A percentile compares a stretch with the other conserved stretches of the same genome.
phyloP scores from a whole-genome alignment of 2,113 vertebrate genomes.

The Nibea albiflora region DNA sequence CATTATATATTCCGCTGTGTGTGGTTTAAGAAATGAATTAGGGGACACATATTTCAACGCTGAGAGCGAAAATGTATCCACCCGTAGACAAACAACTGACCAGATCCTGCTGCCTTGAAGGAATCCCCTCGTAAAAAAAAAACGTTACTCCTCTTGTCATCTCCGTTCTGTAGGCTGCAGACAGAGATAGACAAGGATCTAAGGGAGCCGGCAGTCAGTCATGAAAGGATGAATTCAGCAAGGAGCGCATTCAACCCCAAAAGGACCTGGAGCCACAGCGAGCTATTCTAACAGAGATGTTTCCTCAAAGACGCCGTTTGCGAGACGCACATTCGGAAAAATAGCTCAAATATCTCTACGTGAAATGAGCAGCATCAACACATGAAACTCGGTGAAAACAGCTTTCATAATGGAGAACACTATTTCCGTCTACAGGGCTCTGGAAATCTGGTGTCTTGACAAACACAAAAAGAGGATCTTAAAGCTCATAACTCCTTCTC shows the following conservation, averaged over 20 bases:
- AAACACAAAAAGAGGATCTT: conserved; percentile 40
- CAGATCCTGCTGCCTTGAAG: conserved; percentile 28
- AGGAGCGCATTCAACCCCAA: conserved; percentile 39
- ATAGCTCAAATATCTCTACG: conserved; percentile 34
- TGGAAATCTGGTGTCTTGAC: conserved; percentile 51
- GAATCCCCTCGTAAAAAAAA: conserved; percentile 32
- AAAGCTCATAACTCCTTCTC: conserved; percentile 54
- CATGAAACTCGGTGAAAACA: conserved; percentile 18
- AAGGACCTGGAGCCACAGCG: conserved; percentile 24
- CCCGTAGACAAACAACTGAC: conserved; percentile 12
- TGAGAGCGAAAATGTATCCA: conserved; percentile 11
- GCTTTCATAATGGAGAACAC: conserved; percentile 10
- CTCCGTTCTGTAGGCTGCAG: conserved; percentile 35
- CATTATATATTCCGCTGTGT: conserved; percentile 14
- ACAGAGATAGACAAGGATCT: conserved; percentile 52
- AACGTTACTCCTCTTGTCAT: conserved; percentile 22
- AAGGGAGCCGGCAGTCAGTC: conserved; percentile 51
- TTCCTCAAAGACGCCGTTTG: conserved; percentile 33
- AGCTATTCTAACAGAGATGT: conserved; percentile 46
- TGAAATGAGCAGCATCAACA: conserved; percentile 27
- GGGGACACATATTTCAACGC: neutral
- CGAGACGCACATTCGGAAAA: conserved; percentile 8
- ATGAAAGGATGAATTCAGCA: conserved; percentile 57
- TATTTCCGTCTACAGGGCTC: conserved; percentile 5
- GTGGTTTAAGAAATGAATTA: conserved; percentile 19